Conservation (phyloP, 2,113 vertebrate species). For the Agapornis roseicollis region DNA sequence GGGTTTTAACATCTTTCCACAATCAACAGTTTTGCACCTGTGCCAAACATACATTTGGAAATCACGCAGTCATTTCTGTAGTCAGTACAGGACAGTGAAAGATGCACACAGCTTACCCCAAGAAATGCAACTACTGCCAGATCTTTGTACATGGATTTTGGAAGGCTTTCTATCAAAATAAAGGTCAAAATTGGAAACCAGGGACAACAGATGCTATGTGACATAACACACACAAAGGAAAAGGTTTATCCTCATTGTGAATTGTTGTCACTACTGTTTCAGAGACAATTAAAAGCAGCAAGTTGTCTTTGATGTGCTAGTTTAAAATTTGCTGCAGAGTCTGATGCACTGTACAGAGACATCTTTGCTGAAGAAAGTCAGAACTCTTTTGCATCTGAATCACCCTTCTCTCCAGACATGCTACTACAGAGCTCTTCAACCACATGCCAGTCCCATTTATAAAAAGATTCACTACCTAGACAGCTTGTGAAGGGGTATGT, state of each 20-base stretch:
- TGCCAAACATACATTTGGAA: not conserved
- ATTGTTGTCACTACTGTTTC: not conserved
- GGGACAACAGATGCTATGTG: not conserved
- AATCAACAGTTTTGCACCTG: not conserved
- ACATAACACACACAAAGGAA: not conserved
- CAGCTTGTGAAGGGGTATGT: not conserved
- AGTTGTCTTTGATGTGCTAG: not conserved
- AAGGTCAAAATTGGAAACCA: not conserved
- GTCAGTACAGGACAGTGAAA: not conserved
- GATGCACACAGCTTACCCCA: not conserved
- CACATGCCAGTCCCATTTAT: not conserved
- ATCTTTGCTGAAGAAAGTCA: not conserved
- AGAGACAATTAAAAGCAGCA: not conserved
- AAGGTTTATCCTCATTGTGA: not conserved
- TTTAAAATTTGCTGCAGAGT: not conserved
- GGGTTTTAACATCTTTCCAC: not conserved
- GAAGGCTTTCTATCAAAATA: not conserved
- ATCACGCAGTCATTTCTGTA: not conserved
- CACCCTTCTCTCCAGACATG: rapidly evolving
- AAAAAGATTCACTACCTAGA: not conserved
- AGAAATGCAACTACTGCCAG: not conserved
- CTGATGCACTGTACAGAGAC: not conserved
- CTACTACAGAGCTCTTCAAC: not conserved
- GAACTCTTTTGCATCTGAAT: not conserved
- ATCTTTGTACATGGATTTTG: not conserved